These are phyloP conservation scores for Cerastoderma edule DNA, from an alignment of 2,888 invertebrate species.

Conservation along the genomic window DNA sequence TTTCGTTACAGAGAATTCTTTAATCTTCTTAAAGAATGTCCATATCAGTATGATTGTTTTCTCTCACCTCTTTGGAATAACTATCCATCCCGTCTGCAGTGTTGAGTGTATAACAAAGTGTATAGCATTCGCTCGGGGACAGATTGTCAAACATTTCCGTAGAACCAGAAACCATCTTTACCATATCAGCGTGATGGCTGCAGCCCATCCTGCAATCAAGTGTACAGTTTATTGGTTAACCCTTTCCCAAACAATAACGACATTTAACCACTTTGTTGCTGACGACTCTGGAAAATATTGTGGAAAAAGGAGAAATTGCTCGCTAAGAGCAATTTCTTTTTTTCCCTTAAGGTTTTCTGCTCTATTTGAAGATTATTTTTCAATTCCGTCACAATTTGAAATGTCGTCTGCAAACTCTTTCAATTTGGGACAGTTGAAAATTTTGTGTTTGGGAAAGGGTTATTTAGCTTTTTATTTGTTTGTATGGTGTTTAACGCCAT, in stretches of 20 bases:
- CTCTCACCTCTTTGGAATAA: constrained; percentile 45
- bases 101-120: constrained; percentile 39
- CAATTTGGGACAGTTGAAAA: no score
- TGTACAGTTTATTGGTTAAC: no score
- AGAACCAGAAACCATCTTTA: constrained; percentile 27
- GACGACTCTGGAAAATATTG: not conserved
- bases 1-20: no score
- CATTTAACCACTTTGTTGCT: not conserved
- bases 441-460: no score
- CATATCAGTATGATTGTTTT: not conserved
- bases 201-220: constrained; percentile 39
- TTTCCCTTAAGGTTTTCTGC: not conserved
- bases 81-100: constrained; percentile 19
- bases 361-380: no score
- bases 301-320: constrained; percentile 1
- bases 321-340: not conserved
- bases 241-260: not conserved
- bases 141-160: constrained; percentile 20
- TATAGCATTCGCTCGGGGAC: constrained; percentile 32
- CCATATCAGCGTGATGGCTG: constrained; percentile 38
- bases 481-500: no score
- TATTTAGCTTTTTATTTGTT: no score
- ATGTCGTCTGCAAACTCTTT: no score
- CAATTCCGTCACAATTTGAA: no score
- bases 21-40: no score